phyloP scores from a whole-genome alignment of 2,888 invertebrate genomes.

The Epirrhoe tristata region DNA sequence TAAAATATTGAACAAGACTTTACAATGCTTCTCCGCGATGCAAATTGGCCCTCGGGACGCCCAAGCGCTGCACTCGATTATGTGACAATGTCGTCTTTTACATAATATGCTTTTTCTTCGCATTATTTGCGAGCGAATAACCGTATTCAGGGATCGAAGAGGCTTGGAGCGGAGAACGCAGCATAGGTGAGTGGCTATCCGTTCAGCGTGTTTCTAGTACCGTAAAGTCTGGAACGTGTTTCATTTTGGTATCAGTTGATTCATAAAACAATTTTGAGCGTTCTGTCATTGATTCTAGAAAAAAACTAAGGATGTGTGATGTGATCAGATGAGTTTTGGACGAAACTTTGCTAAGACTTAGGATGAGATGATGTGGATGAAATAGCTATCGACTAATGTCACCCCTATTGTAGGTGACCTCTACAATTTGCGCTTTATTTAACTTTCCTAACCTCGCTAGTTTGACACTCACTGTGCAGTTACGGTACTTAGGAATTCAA shows the following conservation, averaged over 20 bases:
- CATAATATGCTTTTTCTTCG: conserved; percentile 44
- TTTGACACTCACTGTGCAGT: neutral
- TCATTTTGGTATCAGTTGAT: neutral
- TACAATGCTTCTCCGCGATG: conserved; percentile 47
- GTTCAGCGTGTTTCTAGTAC: neutral
- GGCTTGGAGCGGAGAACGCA: conserved; percentile 1
- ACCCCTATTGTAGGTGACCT: neutral
- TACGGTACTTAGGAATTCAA: neutral
- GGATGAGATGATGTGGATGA: neutral
- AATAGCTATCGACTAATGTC: neutral
- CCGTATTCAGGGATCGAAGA: conserved; percentile 20
- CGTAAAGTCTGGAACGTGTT: neutral
- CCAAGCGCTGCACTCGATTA: conserved; percentile 56
- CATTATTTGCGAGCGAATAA: conserved; percentile 37
- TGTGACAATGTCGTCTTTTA: conserved; percentile 54
- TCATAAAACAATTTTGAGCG: neutral
- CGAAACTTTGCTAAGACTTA: neutral
- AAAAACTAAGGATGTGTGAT: neutral
- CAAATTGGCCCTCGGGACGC: conserved; percentile 58
- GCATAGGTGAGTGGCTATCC: conserved; percentile 1
- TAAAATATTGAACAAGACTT: conserved; percentile 54
- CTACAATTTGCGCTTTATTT: neutral
- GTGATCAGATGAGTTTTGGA: neutral
- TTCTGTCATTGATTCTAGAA: neutral
- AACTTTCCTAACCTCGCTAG: neutral